Conservation (phyloP, 2,888 invertebrate genomes). For the Netelia inedita region DNA sequence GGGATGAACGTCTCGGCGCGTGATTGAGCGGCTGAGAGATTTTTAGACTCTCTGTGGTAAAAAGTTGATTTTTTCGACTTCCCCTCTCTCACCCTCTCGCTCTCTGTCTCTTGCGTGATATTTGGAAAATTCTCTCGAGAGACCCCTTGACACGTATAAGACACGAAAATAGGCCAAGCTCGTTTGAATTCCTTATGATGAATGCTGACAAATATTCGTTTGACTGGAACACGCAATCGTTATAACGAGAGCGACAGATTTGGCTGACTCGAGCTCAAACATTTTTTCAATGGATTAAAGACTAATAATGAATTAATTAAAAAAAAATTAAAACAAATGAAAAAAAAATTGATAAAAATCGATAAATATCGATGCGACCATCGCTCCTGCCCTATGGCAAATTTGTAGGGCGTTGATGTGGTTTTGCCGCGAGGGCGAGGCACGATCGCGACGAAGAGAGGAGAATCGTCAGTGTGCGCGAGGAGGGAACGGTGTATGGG, state of each 20-base stretch:
- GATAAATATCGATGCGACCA: neutral
- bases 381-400: slow-evolving; percentile 41
- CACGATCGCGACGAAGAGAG: slow-evolving; percentile 43
- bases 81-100: neutral
- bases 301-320: neutral
- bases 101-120: neutral
- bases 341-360: slow-evolving; percentile 8
- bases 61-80: slow-evolving; percentile 53
- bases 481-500: slow-evolving; percentile 24
- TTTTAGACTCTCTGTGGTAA: slow-evolving; percentile 38
- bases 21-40: slow-evolving; percentile 50
- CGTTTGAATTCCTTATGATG: slow-evolving; percentile 39
- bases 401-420: slow-evolving; percentile 72
- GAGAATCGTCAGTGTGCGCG: neutral
- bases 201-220: slow-evolving; percentile 36
- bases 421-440: slow-evolving; percentile 38
- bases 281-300: too few relatives aligned
- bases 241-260: slow-evolving; percentile 19
- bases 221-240: slow-evolving; percentile 23
- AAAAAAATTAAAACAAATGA: neutral
- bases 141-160: slow-evolving; percentile 23
- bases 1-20: slow-evolving; percentile 37
- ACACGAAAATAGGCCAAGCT: slow-evolving; percentile 55
- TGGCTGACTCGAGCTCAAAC: slow-evolving; percentile 1
- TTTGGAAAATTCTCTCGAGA: slow-evolving; percentile 58